Percentiles rank a stretch among this genome's conserved stretches.
Evolutionary conservation across 1,140 invertebrate genomes (phyloP).

Genomic region (Tenebrio molitor): DNA sequence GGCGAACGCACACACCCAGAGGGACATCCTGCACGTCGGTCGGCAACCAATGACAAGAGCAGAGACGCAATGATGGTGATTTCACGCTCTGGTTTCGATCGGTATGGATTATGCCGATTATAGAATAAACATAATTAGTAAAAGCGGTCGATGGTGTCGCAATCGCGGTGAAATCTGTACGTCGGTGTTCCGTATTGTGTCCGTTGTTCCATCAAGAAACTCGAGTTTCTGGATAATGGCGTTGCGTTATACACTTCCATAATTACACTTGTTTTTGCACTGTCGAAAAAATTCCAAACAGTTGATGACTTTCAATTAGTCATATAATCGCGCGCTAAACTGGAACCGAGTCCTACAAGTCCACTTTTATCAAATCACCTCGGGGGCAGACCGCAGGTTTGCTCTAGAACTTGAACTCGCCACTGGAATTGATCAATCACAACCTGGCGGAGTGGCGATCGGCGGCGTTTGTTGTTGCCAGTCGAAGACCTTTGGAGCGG

Average conservation of each 20-base stretch:
- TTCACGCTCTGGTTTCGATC: neutral
- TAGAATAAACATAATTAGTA: conserved; percentile 6
- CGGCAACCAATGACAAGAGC: too few relatives aligned
- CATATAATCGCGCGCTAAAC: neutral
- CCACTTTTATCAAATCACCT: neutral
- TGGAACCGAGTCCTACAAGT: neutral
- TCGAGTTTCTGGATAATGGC: conserved; percentile 21
- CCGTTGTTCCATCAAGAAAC: conserved; percentile 23
- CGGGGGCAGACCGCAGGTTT: neutral
- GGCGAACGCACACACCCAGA: too few relatives aligned
- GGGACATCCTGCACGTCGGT: too few relatives aligned
- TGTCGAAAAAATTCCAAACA: neutral
- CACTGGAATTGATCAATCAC: neutral
- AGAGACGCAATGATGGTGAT: neutral
- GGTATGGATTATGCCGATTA: neutral
- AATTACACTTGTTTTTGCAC: neutral
- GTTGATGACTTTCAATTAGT: neutral
- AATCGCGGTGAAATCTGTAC: conserved; percentile 14
- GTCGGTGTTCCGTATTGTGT: conserved; percentile 14
- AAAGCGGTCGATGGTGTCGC: neutral
- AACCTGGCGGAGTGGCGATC: too few relatives aligned
- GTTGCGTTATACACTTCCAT: neutral
- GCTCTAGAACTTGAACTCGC: neutral
- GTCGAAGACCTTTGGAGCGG: too few relatives aligned
- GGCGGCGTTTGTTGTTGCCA: too few relatives aligned